Conservation (phyloP, 2,113 vertebrate genomes). For the Brachyhypopomus gauderio region DNA sequence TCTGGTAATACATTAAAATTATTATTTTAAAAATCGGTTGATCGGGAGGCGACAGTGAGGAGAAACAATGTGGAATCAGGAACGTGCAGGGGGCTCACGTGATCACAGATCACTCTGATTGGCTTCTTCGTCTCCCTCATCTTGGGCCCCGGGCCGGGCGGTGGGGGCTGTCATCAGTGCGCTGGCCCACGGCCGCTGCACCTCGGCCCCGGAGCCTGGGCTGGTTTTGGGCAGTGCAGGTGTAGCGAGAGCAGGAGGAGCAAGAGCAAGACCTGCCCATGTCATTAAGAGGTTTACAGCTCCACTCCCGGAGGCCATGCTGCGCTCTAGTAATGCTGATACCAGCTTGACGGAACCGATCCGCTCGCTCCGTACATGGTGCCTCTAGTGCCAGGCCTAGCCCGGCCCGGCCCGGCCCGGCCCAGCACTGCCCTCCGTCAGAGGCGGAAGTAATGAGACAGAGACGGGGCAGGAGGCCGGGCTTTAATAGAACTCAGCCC, state of each 20-base stretch:
- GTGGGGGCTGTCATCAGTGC: conserved; percentile 25
- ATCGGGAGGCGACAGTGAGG: neutral
- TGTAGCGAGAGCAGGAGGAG: neutral
- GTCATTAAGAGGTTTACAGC: conserved; percentile 56
- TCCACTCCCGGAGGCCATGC: conserved; percentile 66
- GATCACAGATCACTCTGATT: conserved; percentile 13
- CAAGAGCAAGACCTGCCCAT: conserved; percentile 24
- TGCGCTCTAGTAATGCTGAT: conserved; percentile 42
- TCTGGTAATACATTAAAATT: neutral
- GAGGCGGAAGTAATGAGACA: conserved; percentile 73
- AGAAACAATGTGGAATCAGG: neutral
- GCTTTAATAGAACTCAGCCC: conserved; percentile 75
- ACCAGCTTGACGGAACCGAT: conserved; percentile 27
- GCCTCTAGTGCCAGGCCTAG: conserved; percentile 42
- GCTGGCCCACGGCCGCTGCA: neutral
- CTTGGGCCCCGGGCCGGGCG: conserved; percentile 17
- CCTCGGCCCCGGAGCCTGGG: too few species aligned
- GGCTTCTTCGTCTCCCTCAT: conserved; percentile 9
- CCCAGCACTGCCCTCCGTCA: conserved; percentile 24
- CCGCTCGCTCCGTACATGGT: conserved; percentile 66
- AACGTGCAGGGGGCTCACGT: conserved; percentile 21
- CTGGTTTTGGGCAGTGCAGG: too few species aligned
- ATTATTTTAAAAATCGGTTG: neutral
- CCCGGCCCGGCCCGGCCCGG: conserved; percentile 24
- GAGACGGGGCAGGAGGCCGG: conserved; percentile 67